Conservation (phyloP, 2,888 invertebrate species). For the Stramonita haemastoma region DNA sequence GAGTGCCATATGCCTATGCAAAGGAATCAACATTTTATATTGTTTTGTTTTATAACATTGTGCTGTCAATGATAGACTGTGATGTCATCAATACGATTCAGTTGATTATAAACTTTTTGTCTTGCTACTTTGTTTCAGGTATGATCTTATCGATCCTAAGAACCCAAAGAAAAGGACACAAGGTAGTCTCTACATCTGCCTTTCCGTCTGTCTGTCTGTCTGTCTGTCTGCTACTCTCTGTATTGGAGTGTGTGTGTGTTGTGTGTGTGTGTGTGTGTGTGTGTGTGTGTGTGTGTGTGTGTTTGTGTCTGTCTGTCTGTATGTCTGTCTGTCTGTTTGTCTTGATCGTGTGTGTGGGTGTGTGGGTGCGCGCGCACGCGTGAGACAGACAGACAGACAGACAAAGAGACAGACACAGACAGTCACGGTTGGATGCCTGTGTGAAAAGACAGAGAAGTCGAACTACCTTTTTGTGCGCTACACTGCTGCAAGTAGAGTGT, state of each 20-base stretch:
- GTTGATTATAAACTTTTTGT: no score
- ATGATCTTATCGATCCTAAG: conserved; percentile 34
- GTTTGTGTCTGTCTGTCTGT: neutral
- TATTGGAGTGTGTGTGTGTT: neutral
- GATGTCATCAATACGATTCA: no score
- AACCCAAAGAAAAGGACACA: conserved; percentile 40
- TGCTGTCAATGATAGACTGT: no score
- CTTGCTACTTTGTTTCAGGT: conserved; percentile 27
- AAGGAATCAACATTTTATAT: no score
- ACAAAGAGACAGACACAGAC: no score
- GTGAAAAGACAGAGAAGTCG: no score
- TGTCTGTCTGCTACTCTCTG: neutral
- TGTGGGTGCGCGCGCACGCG: neutral
- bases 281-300: neutral
- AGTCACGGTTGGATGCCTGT: no score
- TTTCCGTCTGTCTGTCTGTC: neutral
- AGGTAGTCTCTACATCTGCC: conserved; percentile 18
- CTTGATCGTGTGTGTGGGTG: neutral
- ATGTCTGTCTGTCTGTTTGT: neutral
- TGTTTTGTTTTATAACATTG: no score
- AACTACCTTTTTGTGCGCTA: no score
- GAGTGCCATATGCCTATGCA: no score
- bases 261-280: neutral
- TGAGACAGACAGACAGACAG: no score
- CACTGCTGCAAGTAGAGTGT: no score